Conservation (phyloP, 2,113 vertebrate genomes). For the Trichechus manatus region DNA sequence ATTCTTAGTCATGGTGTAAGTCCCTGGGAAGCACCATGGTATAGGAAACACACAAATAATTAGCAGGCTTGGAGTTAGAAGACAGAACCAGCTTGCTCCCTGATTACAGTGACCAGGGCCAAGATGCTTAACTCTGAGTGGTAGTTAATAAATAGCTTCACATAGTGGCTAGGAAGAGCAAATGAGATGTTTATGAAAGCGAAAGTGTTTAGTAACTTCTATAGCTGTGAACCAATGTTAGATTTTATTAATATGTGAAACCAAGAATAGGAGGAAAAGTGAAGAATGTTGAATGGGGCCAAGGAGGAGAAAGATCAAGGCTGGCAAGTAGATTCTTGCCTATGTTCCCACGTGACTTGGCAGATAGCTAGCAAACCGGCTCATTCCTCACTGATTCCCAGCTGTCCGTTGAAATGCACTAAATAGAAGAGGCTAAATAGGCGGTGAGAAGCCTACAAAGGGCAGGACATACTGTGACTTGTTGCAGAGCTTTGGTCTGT, state of each 20-base stretch:
- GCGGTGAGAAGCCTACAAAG: background rate
- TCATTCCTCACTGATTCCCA: no score
- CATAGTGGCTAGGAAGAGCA: background rate
- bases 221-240: background rate
- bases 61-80: background rate
- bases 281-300: background rate
- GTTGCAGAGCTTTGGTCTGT: background rate
- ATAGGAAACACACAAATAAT: background rate
- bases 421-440: background rate
- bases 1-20: background rate
- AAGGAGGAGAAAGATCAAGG: background rate
- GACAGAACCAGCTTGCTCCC: background rate
- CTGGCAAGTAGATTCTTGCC: background rate
- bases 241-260: background rate
- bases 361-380: background rate
- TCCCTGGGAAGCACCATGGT: background rate
- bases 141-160: background rate
- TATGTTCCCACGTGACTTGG: background rate
- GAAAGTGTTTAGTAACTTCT: background rate
- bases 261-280: background rate
- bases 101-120: background rate
- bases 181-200: background rate
- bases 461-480: background rate
- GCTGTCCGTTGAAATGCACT: rapidly evolving
- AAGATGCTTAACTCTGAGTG: background rate